phyloP scores from a whole-genome alignment of 1,140 invertebrate genomes.

The Drosophila carrolli region DNA sequence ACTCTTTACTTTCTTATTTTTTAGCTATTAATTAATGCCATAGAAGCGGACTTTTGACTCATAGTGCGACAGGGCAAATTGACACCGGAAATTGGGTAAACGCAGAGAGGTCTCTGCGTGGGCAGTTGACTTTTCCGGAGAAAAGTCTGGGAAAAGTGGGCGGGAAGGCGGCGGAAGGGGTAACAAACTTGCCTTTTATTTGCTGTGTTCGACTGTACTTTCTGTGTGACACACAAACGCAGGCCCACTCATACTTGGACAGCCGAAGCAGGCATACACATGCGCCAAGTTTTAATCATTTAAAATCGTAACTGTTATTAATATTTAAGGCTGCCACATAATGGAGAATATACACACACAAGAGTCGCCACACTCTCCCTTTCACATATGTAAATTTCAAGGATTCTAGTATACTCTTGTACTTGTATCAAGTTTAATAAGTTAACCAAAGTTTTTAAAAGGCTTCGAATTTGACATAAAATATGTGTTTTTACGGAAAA shows the following conservation, averaged over 20 bases:
- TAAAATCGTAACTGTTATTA: slow-evolving; percentile 83
- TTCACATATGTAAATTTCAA: slow-evolving; percentile 17
- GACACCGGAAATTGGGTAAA: slow-evolving; percentile 42
- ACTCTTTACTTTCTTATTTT: no score
- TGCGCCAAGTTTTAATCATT: slow-evolving; percentile 81
- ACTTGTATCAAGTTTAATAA: no score
- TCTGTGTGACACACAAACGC: slow-evolving; percentile 28
- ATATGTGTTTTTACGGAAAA: no score
- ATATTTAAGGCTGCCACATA: slow-evolving; percentile 77
- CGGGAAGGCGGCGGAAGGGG: slow-evolving; percentile 6
- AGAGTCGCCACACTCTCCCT: slow-evolving; percentile 18
- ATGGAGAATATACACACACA: slow-evolving; percentile 25
- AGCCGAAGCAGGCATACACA: slow-evolving; percentile 55
- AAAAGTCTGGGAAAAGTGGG: neutral
- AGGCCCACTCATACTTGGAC: slow-evolving; percentile 4
- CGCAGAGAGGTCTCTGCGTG: slow-evolving; percentile 17
- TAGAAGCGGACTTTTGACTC: slow-evolving; percentile 12
- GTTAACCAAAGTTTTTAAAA: no score
- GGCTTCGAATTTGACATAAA: no score
- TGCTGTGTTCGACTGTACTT: slow-evolving; percentile 69
- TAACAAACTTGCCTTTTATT: slow-evolving; percentile 58
- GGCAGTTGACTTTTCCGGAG: slow-evolving; percentile 1
- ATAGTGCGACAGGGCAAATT: slow-evolving; percentile 35
- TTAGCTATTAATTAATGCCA: slow-evolving; percentile 16
- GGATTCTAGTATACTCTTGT: neutral